A percentile compares a stretch with the other conserved stretches of the same genome.
These are phyloP conservation scores for Oncorhynchus tshawytscha DNA, from an alignment of 2,113 vertebrate species.

Conservation along the genomic window DNA sequence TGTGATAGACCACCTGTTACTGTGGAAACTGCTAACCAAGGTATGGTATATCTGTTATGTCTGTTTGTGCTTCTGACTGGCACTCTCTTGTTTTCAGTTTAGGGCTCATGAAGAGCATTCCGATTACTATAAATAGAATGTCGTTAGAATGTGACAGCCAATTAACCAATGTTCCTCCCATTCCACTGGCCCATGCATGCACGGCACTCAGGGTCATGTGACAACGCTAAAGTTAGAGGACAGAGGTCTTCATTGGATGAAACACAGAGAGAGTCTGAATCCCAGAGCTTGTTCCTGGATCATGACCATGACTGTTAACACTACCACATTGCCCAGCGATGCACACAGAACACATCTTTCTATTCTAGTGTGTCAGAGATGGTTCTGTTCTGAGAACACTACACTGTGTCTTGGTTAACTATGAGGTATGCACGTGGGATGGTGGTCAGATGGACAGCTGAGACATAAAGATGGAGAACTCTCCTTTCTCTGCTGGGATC, in stretches of 20 bases:
- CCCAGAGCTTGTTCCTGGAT: too few relatives aligned
- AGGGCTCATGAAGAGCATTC: not conserved
- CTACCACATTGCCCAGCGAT: slow-evolving; percentile 5
- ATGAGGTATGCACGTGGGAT: slow-evolving; percentile 3
- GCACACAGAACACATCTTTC: slow-evolving; percentile 11
- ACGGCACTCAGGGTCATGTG: not conserved
- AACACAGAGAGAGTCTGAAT: not conserved
- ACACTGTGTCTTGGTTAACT: slow-evolving; percentile 1
- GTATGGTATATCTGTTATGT: not conserved
- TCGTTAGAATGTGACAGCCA: not conserved
- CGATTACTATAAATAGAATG: not conserved
- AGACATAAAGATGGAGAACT: not conserved
- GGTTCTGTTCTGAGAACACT: slow-evolving; percentile 16
- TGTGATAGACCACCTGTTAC: too few relatives aligned
- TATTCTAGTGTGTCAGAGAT: slow-evolving; percentile 15
- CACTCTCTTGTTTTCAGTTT: not conserved
- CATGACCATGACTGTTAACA: not conserved
- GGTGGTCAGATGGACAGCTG: not conserved
- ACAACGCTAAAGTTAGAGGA: not conserved
- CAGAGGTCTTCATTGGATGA: not conserved
- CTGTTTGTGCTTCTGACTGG: not conserved
- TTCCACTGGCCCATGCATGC: slow-evolving; percentile 9
- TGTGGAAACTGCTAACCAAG: not conserved
- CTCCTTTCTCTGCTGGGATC: not conserved
- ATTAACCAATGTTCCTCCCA: slow-evolving; percentile 19